Percentiles rank a stretch among this genome's conserved stretches.
phyloP scores from a whole-genome alignment of 2,797 vertebrate species.

The Synaphobranchus kaupii region DNA sequence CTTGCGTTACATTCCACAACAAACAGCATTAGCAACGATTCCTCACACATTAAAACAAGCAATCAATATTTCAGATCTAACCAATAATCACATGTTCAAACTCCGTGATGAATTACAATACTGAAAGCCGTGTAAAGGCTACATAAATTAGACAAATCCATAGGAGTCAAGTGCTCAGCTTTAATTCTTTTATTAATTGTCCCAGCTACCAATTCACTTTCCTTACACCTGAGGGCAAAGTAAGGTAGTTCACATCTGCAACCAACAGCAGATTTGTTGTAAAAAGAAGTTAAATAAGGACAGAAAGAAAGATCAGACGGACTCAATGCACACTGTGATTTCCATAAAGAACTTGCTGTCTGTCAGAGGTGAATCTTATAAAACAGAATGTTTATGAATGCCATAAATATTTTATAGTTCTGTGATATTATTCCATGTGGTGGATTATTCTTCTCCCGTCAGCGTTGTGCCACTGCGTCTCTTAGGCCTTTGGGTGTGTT shows the following conservation, averaged over 20 bases:
- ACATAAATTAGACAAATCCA: neutral
- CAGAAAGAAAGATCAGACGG: neutral
- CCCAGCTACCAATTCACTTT: neutral
- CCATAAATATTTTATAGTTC: constrained; percentile 22
- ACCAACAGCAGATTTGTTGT: neutral
- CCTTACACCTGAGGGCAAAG: neutral
- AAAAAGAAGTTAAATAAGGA: neutral
- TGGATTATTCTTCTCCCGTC: neutral
- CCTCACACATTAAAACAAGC: neutral
- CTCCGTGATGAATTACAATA: neutral
- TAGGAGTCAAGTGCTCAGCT: neutral
- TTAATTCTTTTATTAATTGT: neutral
- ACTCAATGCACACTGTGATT: neutral
- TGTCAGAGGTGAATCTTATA: neutral
- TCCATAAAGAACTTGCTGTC: neutral
- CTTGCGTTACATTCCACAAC: neutral
- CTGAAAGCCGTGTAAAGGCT: neutral
- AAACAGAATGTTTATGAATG: neutral
- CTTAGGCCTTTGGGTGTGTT: neutral
- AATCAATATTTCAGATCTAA: neutral
- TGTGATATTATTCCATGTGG: neutral
- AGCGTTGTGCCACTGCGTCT: neutral
- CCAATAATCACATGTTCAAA: neutral
- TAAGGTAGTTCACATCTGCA: neutral
- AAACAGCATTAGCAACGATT: neutral